Base-by-base conservation (phyloP, 2,888 invertebrate species). In the Glyphotaelius pellucidus region DNA sequence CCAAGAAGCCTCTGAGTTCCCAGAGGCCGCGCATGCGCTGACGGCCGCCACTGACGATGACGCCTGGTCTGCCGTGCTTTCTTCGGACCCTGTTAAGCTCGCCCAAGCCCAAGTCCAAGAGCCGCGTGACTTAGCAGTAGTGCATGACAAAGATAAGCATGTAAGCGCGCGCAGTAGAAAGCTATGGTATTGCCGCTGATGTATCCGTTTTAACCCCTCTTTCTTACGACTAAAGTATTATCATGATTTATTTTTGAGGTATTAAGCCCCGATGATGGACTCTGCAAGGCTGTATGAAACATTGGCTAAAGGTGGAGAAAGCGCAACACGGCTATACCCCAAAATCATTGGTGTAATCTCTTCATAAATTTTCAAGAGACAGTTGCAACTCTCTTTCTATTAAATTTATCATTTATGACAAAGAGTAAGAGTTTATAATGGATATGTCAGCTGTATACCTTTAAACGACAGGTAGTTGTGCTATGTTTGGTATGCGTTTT, bases 131-230 rank as follows among this genome's bases (percentile, higher is more conserved):
- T 11, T 89, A 89, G 88, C 88, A 52, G n/a, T 91, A 89, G 93
- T 92, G 92, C 91, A 52, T 86, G 90, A 83, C 67, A 81, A 89
- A 91, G 96, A 97, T 96, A 97, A 97, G 96, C 96, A 97, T 97
- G 97, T 97, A 97, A 97, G 97, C 97, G 97, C 97, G 95, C 94
- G 93, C 93, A 93, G 93, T 42, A 91, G 91, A n/a, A 67, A 67
- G 67, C 67, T 67, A 67, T 25, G 25, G 67, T 67, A 9, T 1
- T n/a, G 2, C 67, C 67, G 7, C 67, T 67, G 25, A 67, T 0
- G n/a, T 25, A 1, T 67, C 67, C 9, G 2, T 67, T 67, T 7
- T 25, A 67, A 67, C 67, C 67, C 25, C 25, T 67, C 67, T 67
- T 9, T 67, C 52, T 52, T 0, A 52, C 52, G 52, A 2, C 4